These are phyloP conservation scores for Ranitomeya imitator DNA, from an alignment of 2,113 vertebrate species.

Conservation along the genomic window DNA sequence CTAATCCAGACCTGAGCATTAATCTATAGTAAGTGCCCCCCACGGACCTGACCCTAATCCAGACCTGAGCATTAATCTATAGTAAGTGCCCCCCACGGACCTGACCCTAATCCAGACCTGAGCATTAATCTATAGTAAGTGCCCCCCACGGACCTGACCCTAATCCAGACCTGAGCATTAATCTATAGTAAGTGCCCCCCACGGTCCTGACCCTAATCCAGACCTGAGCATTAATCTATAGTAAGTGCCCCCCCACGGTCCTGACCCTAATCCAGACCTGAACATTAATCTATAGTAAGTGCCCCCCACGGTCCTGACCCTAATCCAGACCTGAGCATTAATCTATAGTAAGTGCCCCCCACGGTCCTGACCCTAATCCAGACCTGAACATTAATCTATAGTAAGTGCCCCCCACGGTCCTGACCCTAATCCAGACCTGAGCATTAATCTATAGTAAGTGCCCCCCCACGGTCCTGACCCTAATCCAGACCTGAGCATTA, in stretches of 20 bases:
- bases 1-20: background rate
- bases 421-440: background rate
- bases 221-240: background rate
- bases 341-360: background rate
- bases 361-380: background rate
- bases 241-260: background rate
- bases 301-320: background rate
- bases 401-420: background rate
- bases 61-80: background rate
- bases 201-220: background rate
- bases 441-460: background rate
- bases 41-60: background rate
- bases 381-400: background rate
- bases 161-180: background rate
- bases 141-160: background rate
- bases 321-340: background rate
- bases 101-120: background rate
- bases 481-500: background rate
- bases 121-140: background rate
- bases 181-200: background rate
- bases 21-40: background rate
- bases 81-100: background rate
- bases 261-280: background rate
- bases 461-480: background rate
- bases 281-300: background rate